Base-by-base conservation (phyloP, 2,797 vertebrate genomes). In the Melanotaenia nigrans region DNA sequence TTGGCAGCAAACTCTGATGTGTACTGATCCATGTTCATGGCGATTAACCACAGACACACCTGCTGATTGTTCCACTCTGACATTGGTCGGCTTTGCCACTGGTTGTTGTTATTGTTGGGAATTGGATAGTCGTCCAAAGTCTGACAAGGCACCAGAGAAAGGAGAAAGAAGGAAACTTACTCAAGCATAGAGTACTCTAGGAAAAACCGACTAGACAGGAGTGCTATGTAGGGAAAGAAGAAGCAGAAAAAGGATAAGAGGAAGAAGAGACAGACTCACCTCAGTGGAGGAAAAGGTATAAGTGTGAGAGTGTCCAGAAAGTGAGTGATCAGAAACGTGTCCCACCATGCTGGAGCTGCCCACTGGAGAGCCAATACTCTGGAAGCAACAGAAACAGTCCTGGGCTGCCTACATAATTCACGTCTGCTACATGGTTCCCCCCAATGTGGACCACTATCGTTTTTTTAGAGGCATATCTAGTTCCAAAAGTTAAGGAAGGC, bases 221-320 rank as follows among this genome's bases (percentile, higher is more conserved):
- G 33, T 4, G 38, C 32, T 51, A n/a, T 0, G 3, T 1, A 3
- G 22, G 30, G 36, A 24, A 13, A 55, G 20, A 20, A 38, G 22
- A 28, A 36, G 60, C 53, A 16, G 90, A 91, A 87, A 93, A 61
- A 92, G 92, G 73, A 93, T n/a, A 93, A 36, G 3, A 90, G 89
- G 10, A 65, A 65, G 5, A 20, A 45, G 8, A 75, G 78, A 85
- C 57, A 89, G 92, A 90, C 96, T 96, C 94, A 97, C 96, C 96
- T 97, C 96, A 79, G 95, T 93, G 88, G 96, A 96, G 79, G 96
- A 96, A 94, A 96, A 96, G 90, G 94, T 95, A 87, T 95, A 95
- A 94, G 93, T 94, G 89, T 94, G 93, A 88, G 96, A 95, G 90
- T 95, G 93, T 89, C 95, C 96, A 91, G 94, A 95, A 70, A 95